Evolutionary conservation across 2,888 invertebrate genomes (phyloP).

Genomic region (Acleris laterana): DNA sequence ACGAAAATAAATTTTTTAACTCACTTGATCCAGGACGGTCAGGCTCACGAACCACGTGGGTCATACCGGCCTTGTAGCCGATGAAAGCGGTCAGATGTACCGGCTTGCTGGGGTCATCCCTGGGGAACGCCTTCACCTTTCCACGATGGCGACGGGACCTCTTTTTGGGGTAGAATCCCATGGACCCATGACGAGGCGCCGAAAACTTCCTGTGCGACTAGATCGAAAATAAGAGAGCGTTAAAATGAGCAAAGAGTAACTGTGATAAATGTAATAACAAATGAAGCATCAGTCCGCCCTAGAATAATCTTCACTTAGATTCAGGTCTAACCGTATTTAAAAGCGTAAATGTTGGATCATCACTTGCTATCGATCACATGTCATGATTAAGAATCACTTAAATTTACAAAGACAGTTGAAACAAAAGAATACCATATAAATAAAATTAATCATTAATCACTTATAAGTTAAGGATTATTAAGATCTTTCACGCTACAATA

Average conservation of each 20-base stretch:
- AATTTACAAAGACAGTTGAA: neutral
- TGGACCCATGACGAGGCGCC: conserved; percentile 99
- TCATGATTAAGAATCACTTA: conserved; percentile 22
- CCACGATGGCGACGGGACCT: conserved; percentile 98
- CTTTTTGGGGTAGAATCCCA: conserved; percentile 99
- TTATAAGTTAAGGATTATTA: conserved; percentile 27
- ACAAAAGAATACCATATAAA: neutral
- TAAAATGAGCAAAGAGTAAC: neutral
- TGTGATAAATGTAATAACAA: neutral
- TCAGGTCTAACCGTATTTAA: conserved; percentile 89
- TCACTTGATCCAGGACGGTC: conserved; percentile 99
- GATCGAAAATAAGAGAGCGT: conserved; percentile 52
- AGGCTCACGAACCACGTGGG: conserved; percentile 99
- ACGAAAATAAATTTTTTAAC: conserved; percentile 63
- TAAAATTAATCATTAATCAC: neutral
- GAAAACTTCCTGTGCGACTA: conserved; percentile 99
- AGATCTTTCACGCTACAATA: conserved; percentile 38
- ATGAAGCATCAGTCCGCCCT: conserved; percentile 88
- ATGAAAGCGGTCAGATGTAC: conserved; percentile 99
- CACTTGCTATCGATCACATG: conserved; percentile 63
- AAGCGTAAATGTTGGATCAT: conserved; percentile 85
- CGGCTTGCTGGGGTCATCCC: conserved; percentile 97
- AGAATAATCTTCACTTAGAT: conserved; percentile 88
- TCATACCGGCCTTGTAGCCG: conserved; percentile 99
- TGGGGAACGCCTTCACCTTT: conserved; percentile 99